Conservation (phyloP, 2,797 vertebrate species). For the Ibycter americanus region DNA sequence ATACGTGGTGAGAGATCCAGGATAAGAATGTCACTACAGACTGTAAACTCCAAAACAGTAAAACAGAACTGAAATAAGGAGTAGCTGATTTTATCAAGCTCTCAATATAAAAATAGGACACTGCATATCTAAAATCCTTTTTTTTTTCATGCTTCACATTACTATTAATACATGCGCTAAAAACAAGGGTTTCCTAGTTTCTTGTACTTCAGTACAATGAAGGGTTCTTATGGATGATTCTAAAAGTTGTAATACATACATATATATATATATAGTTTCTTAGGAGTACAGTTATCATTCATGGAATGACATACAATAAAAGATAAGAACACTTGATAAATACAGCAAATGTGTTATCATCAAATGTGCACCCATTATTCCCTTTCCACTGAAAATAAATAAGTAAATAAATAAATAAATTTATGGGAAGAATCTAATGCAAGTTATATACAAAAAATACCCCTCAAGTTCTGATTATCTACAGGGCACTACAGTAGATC, state of each 20-base stretch:
- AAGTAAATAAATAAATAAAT: neutral
- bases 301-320: neutral
- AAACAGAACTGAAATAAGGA: neutral
- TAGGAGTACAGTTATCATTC: neutral
- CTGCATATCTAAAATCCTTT: neutral
- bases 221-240: neutral
- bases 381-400: neutral
- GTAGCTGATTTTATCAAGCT: neutral
- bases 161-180: neutral
- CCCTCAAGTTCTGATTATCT: rapidly evolving
- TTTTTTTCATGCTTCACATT: neutral
- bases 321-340: neutral
- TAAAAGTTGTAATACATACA: neutral
- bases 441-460: neutral
- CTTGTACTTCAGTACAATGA: neutral
- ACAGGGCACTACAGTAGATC: neutral
- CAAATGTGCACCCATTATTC: neutral
- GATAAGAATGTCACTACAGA: neutral
- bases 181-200: neutral
- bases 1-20: neutral
- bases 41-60: neutral
- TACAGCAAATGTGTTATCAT: neutral
- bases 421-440: neutral
- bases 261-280: neutral
- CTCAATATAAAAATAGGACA: neutral